A percentile compares a stretch with the other conserved stretches of the same genome.
phyloP scores from a whole-genome alignment of 2,888 invertebrate genomes.

The Pseudanteris insignis region DNA sequence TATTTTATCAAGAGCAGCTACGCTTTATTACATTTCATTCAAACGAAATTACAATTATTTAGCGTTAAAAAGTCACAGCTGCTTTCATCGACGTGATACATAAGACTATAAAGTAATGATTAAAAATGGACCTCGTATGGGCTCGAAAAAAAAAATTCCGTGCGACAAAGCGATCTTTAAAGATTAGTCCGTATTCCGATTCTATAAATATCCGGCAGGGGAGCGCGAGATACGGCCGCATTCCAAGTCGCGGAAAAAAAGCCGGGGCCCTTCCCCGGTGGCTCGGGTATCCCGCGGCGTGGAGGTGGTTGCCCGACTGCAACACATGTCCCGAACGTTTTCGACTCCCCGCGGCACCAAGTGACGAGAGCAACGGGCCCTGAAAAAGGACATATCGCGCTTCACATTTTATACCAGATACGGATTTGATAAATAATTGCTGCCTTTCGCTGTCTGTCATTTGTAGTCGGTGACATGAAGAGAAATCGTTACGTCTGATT shows the following conservation, averaged over 20 bases:
- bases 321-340: constrained; percentile 58
- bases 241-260: constrained; percentile 37
- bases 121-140: constrained; percentile 21
- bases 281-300: constrained; percentile 44
- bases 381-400: constrained; percentile 6
- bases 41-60: background rate
- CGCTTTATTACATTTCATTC: too few species aligned
- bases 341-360: constrained; percentile 35
- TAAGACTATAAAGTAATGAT: constrained; percentile 29
- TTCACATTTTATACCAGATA: constrained; percentile 21
- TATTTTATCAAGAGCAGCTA: too few species aligned
- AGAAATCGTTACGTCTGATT: background rate
- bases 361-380: constrained; percentile 30
- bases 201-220: constrained; percentile 49
- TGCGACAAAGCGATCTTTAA: constrained; percentile 38
- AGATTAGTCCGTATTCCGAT: constrained; percentile 35
- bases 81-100: constrained; percentile 18
- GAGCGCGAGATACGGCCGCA: constrained; percentile 27
- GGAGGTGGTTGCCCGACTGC: constrained; percentile 48
- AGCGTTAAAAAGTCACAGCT: background rate
- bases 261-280: constrained; percentile 34
- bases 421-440: constrained; percentile 19
- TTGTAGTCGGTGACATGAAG: constrained; percentile 3
- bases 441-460: constrained; percentile 10
- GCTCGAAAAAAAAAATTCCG: constrained; percentile 24